Conservation (phyloP, 2,888 invertebrate species). For the Protonemura montana region DNA sequence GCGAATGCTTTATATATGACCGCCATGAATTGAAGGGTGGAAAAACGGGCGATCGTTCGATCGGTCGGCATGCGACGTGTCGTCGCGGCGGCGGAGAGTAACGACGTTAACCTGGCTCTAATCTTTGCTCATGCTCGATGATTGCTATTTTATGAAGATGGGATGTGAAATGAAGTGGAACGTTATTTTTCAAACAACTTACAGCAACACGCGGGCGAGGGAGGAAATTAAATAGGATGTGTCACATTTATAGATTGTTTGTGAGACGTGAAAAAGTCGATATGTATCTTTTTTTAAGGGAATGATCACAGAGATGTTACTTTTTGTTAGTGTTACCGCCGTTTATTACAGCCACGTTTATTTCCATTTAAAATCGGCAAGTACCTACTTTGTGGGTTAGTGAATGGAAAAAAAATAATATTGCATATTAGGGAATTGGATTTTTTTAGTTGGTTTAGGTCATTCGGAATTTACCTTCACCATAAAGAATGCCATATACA, state of each 20-base stretch:
- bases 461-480: too few relatives aligned
- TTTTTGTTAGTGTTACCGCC: too few relatives aligned
- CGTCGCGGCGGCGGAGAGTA: not conserved
- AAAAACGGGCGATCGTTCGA: not conserved
- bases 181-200: constrained; percentile 3
- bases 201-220: not conserved
- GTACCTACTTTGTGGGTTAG: too few relatives aligned
- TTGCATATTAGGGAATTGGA: too few relatives aligned
- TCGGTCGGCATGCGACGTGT: not conserved
- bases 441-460: too few relatives aligned
- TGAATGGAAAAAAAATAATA: too few relatives aligned
- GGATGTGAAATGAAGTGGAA: constrained; percentile 16
- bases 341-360: too few relatives aligned
- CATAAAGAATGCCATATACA: too few relatives aligned
- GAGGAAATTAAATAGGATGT: not conserved
- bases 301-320: too few relatives aligned
- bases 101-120: not conserved
- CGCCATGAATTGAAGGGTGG: constrained; percentile 31
- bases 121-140: constrained; percentile 4
- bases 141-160: constrained; percentile 23
- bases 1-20: constrained; percentile 37
- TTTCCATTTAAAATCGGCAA: too few relatives aligned
- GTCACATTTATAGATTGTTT: not conserved
- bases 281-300: too few relatives aligned
- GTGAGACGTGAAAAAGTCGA: too few relatives aligned